These are phyloP conservation scores for Trididemnum nubilum DNA, from an alignment of 23 tunicate species.

Conservation along the genomic window DNA sequence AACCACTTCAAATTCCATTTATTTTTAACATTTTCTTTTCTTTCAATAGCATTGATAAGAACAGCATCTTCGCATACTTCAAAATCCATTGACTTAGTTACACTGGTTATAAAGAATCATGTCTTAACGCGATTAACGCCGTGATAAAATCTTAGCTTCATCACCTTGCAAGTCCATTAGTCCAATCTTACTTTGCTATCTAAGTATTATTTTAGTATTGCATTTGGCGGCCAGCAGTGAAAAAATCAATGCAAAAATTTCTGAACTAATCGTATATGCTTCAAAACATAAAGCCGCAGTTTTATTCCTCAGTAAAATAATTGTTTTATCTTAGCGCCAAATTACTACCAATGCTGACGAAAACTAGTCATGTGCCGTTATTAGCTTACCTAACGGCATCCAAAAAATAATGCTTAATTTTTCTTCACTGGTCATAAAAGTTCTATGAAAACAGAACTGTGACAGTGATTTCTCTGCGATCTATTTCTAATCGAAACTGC, in stretches of 20 bases:
- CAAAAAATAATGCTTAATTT: too few species aligned
- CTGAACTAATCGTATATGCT: neutral
- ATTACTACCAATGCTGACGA: neutral
- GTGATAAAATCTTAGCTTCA: neutral
- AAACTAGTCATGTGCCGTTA: neutral
- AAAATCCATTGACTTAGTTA: too few species aligned
- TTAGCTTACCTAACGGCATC: neutral
- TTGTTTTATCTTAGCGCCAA: neutral
- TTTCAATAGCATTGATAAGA: neutral
- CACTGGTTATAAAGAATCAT: neutral
- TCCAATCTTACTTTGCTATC: neutral
- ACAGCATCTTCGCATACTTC: slow-evolving; percentile 1
- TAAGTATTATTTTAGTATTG: neutral
- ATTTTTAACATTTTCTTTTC: neutral
- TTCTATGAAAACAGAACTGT: too few species aligned
- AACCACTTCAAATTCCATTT: neutral
- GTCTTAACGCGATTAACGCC: too few species aligned
- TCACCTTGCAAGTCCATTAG: neutral
- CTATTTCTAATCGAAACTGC: too few species aligned
- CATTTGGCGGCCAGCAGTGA: neutral
- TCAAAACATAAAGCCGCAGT: neutral
- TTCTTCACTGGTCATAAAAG: too few species aligned
- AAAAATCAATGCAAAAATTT: neutral
- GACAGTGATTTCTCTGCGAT: too few species aligned
- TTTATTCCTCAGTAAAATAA: neutral